Evolutionary conservation across 2,113 vertebrate species (phyloP).

Genomic region (Pristiophorus japonicus): DNA sequence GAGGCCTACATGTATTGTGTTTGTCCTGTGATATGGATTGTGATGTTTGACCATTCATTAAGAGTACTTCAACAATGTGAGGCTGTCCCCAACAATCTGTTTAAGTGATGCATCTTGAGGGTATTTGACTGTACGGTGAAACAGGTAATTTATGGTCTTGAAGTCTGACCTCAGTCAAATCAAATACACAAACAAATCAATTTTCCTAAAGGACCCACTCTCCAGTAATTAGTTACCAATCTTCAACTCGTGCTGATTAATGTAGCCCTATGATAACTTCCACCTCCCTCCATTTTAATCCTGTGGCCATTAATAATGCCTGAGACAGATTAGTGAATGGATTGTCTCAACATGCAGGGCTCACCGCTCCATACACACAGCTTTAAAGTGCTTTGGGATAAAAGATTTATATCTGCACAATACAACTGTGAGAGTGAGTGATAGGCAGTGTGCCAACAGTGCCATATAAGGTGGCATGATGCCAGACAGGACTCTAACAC

Average conservation of each 20-base stretch:
- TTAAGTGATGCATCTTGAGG: not conserved
- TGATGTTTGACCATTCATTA: not conserved
- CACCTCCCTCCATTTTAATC: not conserved
- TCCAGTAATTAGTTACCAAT: not conserved
- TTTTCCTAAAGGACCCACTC: not conserved
- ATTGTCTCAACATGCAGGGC: not conserved
- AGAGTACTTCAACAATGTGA: no score
- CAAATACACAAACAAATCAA: conserved; percentile 23
- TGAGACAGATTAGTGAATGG: not conserved
- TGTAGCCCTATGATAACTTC: not conserved
- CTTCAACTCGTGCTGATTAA: not conserved
- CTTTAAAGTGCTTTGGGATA: conserved; percentile 7
- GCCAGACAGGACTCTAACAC: not conserved
- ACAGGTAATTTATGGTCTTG: not conserved
- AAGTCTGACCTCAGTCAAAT: not conserved
- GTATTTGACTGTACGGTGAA: not conserved
- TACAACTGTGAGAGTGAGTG: not conserved
- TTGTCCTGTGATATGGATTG: not conserved
- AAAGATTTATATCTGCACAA: not conserved
- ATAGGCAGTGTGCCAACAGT: not conserved
- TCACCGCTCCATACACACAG: not conserved
- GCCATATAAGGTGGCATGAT: not conserved
- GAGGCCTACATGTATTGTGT: not conserved
- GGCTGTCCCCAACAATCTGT: no score
- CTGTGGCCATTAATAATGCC: conserved; percentile 2